Percentiles rank a stretch among this genome's conserved stretches.
These are phyloP conservation scores for Myiagra hebetior DNA, from an alignment of 2,113 vertebrate genomes.

Conservation along the genomic window DNA sequence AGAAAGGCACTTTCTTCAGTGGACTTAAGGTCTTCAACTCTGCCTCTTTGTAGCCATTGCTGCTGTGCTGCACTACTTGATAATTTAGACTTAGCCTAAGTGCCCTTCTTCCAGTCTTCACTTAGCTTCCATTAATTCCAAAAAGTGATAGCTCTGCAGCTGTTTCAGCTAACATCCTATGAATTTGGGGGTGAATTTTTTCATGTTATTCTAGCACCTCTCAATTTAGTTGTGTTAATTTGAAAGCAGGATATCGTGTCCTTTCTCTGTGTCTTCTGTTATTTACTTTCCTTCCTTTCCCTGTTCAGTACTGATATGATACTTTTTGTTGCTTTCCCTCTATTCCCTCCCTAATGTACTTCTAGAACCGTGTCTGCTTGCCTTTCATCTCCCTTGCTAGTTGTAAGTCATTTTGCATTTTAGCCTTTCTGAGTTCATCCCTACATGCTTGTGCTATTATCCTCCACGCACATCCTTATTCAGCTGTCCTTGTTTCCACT, in stretches of 20 bases:
- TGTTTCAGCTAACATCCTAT: not conserved
- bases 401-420: constrained; percentile 36
- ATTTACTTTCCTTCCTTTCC: not conserved
- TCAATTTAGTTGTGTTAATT: not conserved
- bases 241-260: not conserved
- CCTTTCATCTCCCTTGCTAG: not conserved
- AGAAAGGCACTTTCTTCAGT: not conserved
- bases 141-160: not conserved
- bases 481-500: constrained; percentile 31
- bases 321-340: not conserved
- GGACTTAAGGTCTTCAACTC: not conserved
- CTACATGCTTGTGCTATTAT: constrained; percentile 7
- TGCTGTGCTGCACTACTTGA: not conserved
- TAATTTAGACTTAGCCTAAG: not conserved
- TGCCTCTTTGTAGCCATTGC: not conserved
- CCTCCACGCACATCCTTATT: not conserved
- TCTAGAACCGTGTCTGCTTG: constrained; percentile 1
- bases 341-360: not conserved
- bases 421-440: constrained; percentile 10
- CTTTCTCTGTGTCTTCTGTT: not conserved
- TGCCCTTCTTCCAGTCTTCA: not conserved
- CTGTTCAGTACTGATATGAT: not conserved
- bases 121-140: not conserved
- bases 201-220: not conserved
- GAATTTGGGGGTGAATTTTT: not conserved